Conservation (phyloP, 2,113 vertebrate genomes). For the Psittacula cyanocephala region DNA sequence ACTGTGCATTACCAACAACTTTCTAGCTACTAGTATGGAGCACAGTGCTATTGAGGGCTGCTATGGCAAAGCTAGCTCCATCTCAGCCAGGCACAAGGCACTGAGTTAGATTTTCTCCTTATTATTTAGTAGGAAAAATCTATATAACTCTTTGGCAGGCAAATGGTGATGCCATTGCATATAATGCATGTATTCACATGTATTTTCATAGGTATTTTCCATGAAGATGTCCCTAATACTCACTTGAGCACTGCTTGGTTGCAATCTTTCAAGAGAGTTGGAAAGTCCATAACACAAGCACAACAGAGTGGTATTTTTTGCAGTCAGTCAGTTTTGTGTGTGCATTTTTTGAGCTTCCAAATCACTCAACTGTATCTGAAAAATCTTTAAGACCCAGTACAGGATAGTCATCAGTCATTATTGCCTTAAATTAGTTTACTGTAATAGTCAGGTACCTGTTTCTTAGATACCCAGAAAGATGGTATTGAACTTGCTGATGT, state of each 20-base stretch:
- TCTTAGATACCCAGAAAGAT: neutral
- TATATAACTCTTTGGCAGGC: neutral
- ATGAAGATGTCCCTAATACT: neutral
- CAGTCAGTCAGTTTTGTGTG: neutral
- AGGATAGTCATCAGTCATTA: neutral
- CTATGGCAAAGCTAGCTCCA: neutral
- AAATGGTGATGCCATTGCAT: neutral
- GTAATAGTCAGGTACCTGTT: neutral
- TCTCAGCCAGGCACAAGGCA: neutral
- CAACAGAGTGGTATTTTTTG: neutral
- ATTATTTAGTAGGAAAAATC: neutral
- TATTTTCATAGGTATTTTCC: neutral
- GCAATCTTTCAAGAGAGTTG: neutral
- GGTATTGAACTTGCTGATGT: neutral
- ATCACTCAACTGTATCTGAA: neutral
- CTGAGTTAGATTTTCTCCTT: neutral
- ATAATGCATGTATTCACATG: neutral
- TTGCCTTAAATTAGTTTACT: neutral
- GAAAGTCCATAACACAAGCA: neutral
- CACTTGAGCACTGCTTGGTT: neutral
- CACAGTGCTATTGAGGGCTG: neutral
- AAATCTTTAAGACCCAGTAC: neutral
- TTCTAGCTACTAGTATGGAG: neutral
- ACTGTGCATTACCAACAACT: neutral
- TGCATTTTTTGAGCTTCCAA: neutral